A percentile compares a stretch with the other conserved stretches of the same genome.
phyloP scores from a whole-genome alignment of 1,140 invertebrate species.

The Leptoteleia sp. region DNA sequence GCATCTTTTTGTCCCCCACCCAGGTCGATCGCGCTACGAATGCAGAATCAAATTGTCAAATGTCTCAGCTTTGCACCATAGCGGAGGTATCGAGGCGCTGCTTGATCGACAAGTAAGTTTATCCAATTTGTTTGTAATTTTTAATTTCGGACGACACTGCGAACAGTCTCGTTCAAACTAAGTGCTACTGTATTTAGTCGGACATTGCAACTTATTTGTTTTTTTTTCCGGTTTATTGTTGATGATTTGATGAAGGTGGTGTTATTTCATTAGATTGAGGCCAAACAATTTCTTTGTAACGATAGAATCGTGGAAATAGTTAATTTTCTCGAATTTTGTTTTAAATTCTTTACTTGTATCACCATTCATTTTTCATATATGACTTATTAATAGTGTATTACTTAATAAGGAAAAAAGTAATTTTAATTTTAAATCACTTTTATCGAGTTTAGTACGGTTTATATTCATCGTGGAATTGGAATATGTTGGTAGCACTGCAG shows the following conservation, averaged over 20 bases:
- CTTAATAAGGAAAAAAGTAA: no score
- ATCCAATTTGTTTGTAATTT: conserved; percentile 20
- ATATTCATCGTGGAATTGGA: no score
- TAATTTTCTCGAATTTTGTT: no score
- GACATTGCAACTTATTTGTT: conserved; percentile 12
- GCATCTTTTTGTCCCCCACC: conserved; percentile 37
- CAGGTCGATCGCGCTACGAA: conserved; percentile 68
- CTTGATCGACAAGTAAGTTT: conserved; percentile 66
- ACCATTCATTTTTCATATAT: no score
- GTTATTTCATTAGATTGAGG: conserved; percentile 3
- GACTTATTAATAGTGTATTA: no score
- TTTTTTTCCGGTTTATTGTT: background rate
- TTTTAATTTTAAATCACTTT: no score
- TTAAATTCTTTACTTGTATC: no score
- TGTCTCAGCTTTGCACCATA: conserved; percentile 56
- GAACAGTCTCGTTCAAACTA: conserved; percentile 16
- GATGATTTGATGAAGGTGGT: background rate
- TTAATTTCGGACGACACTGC: conserved; percentile 8
- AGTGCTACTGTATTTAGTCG: conserved; percentile 8
- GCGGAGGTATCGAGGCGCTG: conserved; percentile 47
- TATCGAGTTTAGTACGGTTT: no score
- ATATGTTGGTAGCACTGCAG: no score
- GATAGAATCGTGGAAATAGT: no score
- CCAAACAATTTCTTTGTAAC: background rate
- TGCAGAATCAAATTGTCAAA: conserved; percentile 69